Evolutionary conservation across 2,797 vertebrate species (phyloP).

Genomic region (Tapera naevia): DNA sequence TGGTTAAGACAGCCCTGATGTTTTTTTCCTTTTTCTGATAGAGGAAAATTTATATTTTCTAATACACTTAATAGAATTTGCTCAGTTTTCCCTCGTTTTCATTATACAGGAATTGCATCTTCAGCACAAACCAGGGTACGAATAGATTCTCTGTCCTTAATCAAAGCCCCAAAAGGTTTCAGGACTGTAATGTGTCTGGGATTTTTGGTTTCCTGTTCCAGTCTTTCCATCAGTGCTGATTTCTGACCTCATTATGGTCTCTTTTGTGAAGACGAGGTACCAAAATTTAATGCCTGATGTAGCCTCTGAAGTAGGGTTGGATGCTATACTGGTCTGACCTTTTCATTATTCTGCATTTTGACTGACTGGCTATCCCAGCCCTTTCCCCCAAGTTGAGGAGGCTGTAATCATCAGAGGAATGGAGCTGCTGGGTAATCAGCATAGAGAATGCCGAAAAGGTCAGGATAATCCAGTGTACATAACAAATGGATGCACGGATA

Average conservation of each 20-base stretch:
- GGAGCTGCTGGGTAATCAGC: constrained; percentile 39
- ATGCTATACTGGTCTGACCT: constrained; percentile 40
- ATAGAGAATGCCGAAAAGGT: constrained; percentile 26
- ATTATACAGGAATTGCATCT: background rate
- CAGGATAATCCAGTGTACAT: background rate
- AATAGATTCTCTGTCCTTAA: background rate
- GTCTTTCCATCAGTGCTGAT: background rate
- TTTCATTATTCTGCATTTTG: constrained; percentile 34
- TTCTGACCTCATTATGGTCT: background rate
- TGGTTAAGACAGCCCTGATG: background rate
- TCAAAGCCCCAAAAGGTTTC: background rate
- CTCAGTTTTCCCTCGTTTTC: background rate
- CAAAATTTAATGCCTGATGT: background rate
- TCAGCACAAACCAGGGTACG: background rate
- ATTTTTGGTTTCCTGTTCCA: background rate
- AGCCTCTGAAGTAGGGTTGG: constrained; percentile 1
- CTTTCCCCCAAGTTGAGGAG: background rate
- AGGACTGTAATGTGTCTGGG: background rate
- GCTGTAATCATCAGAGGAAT: background rate
- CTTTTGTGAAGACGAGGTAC: background rate
- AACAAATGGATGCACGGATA: background rate
- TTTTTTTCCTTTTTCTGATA: background rate
- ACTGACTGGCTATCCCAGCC: background rate
- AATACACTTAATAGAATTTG: background rate
- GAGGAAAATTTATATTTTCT: background rate